phyloP scores from a whole-genome alignment of 2,797 vertebrate genomes.

The Diplodus puntazzo region DNA sequence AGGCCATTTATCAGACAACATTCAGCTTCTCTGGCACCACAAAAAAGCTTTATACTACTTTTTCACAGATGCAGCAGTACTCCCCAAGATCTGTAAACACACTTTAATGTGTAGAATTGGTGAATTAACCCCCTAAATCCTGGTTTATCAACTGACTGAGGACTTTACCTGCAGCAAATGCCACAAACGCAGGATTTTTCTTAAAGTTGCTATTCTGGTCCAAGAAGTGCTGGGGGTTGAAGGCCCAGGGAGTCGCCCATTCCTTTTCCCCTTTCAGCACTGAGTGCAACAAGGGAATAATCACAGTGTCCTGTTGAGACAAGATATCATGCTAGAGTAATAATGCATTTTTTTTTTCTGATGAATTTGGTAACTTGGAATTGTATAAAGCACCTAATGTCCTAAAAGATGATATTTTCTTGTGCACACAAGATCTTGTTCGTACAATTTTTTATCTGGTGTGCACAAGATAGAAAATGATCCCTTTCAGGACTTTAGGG shows the following conservation, averaged over 20 bases:
- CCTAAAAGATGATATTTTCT: no score
- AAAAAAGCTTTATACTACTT: no score
- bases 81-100: no score
- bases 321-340: background rate
- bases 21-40: no score
- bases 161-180: slow-evolving; percentile 81
- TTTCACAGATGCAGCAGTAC: no score
- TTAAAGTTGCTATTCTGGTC: slow-evolving; percentile 82
- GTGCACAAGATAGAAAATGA: no score
- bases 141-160: background rate
- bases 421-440: no score
- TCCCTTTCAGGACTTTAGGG: no score
- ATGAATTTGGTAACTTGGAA: background rate
- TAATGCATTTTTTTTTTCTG: background rate
- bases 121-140: background rate
- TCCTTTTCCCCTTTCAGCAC: slow-evolving; percentile 76
- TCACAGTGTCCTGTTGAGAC: slow-evolving; percentile 66
- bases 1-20: no score
- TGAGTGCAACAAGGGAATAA: slow-evolving; percentile 81
- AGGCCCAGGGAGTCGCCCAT: slow-evolving; percentile 74
- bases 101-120: background rate
- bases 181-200: slow-evolving; percentile 79
- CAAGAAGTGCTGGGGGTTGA: slow-evolving; percentile 82
- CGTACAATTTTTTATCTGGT: no score
- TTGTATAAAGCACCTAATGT: no score